phyloP scores from a whole-genome alignment of 2,797 vertebrate species.

The Simalia tracyae region DNA sequence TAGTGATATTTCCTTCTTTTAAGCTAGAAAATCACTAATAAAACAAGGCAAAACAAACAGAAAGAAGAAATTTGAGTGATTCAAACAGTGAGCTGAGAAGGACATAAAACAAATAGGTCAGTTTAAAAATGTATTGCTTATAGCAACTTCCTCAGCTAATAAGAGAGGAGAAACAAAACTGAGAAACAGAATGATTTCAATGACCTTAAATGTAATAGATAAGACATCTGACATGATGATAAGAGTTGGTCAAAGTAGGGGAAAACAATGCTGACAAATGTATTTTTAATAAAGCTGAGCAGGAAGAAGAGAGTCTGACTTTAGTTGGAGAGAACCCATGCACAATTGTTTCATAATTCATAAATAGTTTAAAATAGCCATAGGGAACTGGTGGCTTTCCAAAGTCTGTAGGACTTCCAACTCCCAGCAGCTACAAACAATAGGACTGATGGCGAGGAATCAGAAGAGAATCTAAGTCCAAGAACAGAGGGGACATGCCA shows the following conservation, averaged over 20 bases:
- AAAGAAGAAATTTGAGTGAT: too few relatives aligned
- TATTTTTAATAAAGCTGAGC: neutral
- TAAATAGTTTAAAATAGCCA: neutral
- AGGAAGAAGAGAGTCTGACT: neutral
- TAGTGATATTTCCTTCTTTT: too few relatives aligned
- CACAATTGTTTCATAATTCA: neutral
- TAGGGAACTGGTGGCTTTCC: neutral
- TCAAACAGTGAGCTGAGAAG: too few relatives aligned
- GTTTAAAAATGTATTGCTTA: too few relatives aligned
- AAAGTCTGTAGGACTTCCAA: neutral
- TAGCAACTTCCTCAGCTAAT: too few relatives aligned
- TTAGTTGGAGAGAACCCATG: constrained; percentile 13
- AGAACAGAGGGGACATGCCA: neutral
- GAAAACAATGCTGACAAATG: neutral
- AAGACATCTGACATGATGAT: neutral
- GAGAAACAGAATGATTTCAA: too few relatives aligned
- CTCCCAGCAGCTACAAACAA: neutral
- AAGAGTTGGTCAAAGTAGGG: neutral
- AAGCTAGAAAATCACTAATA: too few relatives aligned
- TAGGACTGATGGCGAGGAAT: neutral
- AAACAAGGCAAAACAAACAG: too few relatives aligned
- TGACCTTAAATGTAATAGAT: neutral
- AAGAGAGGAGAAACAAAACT: too few relatives aligned
- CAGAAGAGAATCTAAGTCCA: neutral
- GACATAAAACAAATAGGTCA: too few relatives aligned